Conservation (phyloP, 2,113 vertebrate species). For the Grammomys dolichurus region DNA sequence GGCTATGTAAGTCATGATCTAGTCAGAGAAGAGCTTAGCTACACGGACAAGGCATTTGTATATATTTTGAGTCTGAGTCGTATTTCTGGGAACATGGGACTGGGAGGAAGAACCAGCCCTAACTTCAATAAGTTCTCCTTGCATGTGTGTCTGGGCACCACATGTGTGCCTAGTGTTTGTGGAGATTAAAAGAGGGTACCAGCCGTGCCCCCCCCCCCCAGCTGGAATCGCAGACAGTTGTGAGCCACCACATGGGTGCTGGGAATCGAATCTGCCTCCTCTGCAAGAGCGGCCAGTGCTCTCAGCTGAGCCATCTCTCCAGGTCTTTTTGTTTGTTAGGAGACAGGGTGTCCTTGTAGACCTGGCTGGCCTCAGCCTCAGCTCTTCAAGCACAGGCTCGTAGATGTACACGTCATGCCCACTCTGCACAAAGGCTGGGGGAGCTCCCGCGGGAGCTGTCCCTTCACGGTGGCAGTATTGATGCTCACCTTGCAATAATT, state of each 20-base stretch:
- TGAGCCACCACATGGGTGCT: neutral
- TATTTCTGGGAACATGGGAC: no score
- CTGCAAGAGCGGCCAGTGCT: neutral
- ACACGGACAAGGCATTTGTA: no score
- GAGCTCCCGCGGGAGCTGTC: neutral
- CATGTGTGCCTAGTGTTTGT: neutral
- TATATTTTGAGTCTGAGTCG: no score
- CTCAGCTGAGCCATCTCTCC: neutral
- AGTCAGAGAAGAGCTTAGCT: no score
- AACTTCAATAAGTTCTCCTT: neutral
- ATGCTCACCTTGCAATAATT: neutral
- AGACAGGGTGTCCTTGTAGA: neutral
- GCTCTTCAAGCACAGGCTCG: neutral
- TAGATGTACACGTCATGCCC: neutral
- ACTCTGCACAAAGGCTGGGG: neutral
- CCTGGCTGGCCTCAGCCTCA: neutral
- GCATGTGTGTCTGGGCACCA: neutral
- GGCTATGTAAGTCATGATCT: no score
- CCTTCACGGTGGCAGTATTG: neutral
- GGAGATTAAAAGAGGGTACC: neutral
- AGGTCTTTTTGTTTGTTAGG: neutral
- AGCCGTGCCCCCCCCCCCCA: no score
- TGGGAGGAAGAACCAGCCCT: no score
- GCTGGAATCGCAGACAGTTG: no score
- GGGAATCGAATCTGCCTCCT: neutral